Evolutionary conservation across 2,113 vertebrate genomes (phyloP).

Genomic region (Eulacestoma nigropectus): DNA sequence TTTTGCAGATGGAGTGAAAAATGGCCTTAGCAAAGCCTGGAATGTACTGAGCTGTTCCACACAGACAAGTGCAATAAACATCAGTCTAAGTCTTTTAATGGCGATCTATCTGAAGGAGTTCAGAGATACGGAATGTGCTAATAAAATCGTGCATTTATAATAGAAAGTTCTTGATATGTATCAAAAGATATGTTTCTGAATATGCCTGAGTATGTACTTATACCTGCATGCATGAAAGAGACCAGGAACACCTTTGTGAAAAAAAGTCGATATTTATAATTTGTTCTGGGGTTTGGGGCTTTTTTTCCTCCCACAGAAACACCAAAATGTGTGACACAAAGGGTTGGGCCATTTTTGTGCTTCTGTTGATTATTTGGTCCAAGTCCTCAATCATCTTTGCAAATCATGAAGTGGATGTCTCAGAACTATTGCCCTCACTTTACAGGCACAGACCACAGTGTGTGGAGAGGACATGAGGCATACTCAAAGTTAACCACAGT

Average conservation of each 20-base stretch:
- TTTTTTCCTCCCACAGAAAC: neutral
- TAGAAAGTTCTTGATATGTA: neutral
- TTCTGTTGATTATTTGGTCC: neutral
- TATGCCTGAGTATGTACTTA: neutral
- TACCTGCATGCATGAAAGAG: neutral
- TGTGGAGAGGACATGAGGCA: neutral
- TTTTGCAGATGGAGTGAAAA: neutral
- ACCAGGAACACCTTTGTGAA: neutral
- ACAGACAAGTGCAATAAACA: neutral
- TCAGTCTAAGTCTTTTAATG: neutral
- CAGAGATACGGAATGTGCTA: neutral
- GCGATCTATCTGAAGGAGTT: neutral
- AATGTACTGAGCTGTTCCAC: neutral
- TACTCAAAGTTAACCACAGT: neutral
- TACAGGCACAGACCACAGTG: neutral
- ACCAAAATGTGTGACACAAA: neutral
- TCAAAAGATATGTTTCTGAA: neutral
- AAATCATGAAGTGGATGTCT: neutral
- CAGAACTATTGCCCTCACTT: neutral
- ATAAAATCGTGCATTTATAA: neutral
- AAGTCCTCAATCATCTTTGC: neutral
- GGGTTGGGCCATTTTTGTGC: rapidly evolving
- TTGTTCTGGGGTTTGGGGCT: rapidly evolving
- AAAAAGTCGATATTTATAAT: neutral
- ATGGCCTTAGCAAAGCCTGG: neutral